These are phyloP conservation scores for Colinus virginianus DNA, from an alignment of 2,113 vertebrate genomes.

Conservation along the genomic window DNA sequence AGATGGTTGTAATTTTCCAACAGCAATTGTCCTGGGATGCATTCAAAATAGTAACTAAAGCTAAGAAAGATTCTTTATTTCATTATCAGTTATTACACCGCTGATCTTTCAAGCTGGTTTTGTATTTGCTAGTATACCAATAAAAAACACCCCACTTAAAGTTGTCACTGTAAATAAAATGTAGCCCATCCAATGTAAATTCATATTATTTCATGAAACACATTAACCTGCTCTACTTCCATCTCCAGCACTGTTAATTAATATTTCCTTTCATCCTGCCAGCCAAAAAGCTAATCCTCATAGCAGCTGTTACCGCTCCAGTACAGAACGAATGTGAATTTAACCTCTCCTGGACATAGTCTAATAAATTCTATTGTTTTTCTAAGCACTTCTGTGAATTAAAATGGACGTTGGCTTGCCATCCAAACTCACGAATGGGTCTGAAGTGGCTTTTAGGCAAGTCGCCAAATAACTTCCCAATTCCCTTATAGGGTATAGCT, in stretches of 20 bases:
- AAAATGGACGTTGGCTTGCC: conserved; percentile 64
- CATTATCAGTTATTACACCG: not conserved
- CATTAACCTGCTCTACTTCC: conserved; percentile 31
- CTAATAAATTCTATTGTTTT: conserved; percentile 65
- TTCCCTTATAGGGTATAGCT: conserved; percentile 72
- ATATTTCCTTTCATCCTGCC: conserved; percentile 58
- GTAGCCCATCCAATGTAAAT: not conserved
- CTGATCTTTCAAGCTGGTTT: not conserved
- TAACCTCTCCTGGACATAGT: conserved; percentile 61
- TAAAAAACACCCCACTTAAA: not conserved
- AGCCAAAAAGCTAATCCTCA: conserved; percentile 71
- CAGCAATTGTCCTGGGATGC: not conserved
- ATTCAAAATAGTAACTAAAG: not conserved
- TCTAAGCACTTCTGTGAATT: conserved; percentile 71
- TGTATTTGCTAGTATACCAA: not conserved
- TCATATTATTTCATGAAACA: not conserved
- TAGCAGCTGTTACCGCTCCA: conserved; percentile 75
- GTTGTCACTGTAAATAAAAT: not conserved
- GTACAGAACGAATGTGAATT: conserved; percentile 64
- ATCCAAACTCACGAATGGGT: conserved; percentile 62
- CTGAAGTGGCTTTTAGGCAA: conserved; percentile 76
- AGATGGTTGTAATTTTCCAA: conserved; percentile 2
- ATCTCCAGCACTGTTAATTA: conserved; percentile 9
- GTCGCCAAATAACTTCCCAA: conserved; percentile 67
- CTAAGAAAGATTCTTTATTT: not conserved